These are phyloP conservation scores for Amblyopsis hoosieri DNA, from an alignment of 2,797 vertebrate species.

Conservation along the genomic window DNA sequence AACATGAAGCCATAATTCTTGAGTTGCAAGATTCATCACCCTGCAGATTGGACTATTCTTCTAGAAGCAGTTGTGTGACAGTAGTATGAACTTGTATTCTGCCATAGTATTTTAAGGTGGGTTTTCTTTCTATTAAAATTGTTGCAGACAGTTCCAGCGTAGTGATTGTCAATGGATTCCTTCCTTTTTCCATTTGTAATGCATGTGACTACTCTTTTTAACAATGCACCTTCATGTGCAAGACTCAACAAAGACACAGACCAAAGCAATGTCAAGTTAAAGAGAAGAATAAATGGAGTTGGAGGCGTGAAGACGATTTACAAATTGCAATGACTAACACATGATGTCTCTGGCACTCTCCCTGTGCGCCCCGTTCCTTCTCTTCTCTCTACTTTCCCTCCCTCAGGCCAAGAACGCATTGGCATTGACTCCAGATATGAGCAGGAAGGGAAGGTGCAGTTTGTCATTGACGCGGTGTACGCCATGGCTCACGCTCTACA, in stretches of 20 bases:
- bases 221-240: neutral
- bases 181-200: slow-evolving; percentile 24
- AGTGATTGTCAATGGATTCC: slow-evolving; percentile 17
- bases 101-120: slow-evolving; percentile 40
- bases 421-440: slow-evolving; percentile 93
- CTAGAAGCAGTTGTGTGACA: slow-evolving; percentile 1
- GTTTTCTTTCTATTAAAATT: slow-evolving; percentile 26
- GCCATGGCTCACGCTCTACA: slow-evolving; percentile 97
- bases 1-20: slow-evolving; percentile 41
- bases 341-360: slow-evolving; percentile 29
- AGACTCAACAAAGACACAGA: slow-evolving; percentile 27
- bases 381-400: slow-evolving; percentile 1
- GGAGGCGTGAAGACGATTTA: slow-evolving; percentile 18
- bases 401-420: slow-evolving; percentile 93
- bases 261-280: slow-evolving; percentile 29
- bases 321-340: slow-evolving; percentile 37
- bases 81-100: slow-evolving; percentile 37
- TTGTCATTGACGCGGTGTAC: slow-evolving; percentile 97
- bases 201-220: no score
- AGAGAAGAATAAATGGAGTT: slow-evolving; percentile 30
- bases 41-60: slow-evolving; percentile 51
- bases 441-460: slow-evolving; percentile 98
- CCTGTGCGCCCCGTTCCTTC: slow-evolving; percentile 12
- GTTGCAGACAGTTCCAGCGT: slow-evolving; percentile 34
- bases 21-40: slow-evolving; percentile 62